These are phyloP conservation scores for Hirtodrosophila duncani DNA, from an alignment of 2,888 invertebrate genomes.

Conservation along the genomic window DNA sequence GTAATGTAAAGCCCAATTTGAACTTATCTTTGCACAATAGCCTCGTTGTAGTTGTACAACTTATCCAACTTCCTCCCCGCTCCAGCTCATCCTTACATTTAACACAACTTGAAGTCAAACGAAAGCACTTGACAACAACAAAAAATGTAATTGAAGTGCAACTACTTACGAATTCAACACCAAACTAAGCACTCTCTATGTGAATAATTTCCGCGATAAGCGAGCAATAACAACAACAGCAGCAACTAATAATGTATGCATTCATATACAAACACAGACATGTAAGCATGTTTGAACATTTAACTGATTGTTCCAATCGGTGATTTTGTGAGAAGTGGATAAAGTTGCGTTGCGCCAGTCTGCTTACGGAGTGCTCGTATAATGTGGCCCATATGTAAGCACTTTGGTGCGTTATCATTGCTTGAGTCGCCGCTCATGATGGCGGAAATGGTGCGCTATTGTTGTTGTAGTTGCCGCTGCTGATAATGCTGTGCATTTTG, in stretches of 20 bases:
- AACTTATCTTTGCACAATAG: too few species aligned
- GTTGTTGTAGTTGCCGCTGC: slow-evolving; percentile 22
- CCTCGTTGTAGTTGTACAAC: too few species aligned
- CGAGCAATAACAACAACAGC: slow-evolving; percentile 13
- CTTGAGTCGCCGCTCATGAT: slow-evolving; percentile 46
- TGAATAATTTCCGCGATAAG: slow-evolving; percentile 51
- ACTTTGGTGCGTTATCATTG: slow-evolving; percentile 49
- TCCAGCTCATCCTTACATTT: slow-evolving; percentile 8
- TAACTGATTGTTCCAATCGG: slow-evolving; percentile 71
- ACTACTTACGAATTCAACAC: slow-evolving; percentile 56
- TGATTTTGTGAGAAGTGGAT: slow-evolving; percentile 59
- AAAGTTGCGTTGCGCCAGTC: too few species aligned
- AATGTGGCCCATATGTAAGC: slow-evolving; percentile 33
- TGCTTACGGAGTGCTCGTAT: too few species aligned
- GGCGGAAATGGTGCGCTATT: slow-evolving; percentile 73
- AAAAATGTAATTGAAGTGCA: slow-evolving; percentile 54
- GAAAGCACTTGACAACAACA: slow-evolving; percentile 55
- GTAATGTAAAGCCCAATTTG: too few species aligned
- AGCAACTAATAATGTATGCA: slow-evolving; percentile 54
- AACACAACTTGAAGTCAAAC: too few species aligned
- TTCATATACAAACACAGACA: slow-evolving; percentile 28
- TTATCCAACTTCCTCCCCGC: neutral
- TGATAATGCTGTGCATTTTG: slow-evolving; percentile 53
- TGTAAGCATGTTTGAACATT: slow-evolving; percentile 49
- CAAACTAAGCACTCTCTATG: slow-evolving; percentile 43